These are phyloP conservation scores for Chloropsis hardwickii DNA, from an alignment of 2,113 vertebrate species.

Conservation along the genomic window DNA sequence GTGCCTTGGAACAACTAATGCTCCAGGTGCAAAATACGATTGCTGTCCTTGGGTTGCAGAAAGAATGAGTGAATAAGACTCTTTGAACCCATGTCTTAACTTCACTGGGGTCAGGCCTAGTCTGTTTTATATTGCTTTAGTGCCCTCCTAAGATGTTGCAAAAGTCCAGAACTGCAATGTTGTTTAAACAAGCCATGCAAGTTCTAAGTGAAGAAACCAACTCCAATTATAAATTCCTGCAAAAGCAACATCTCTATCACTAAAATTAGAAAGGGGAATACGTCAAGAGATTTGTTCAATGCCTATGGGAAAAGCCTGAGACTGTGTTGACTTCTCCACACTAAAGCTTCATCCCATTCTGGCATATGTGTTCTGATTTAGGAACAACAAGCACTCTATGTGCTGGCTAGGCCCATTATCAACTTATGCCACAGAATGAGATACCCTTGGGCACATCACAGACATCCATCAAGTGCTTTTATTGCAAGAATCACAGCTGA, in stretches of 20 bases:
- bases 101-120: not conserved
- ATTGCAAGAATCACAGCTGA: not conserved
- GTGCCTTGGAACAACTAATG: not conserved
- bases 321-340: not conserved
- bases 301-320: not conserved
- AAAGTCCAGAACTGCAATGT: not conserved
- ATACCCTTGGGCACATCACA: not conserved
- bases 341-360: not conserved
- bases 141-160: not conserved
- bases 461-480: not conserved
- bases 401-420: not conserved
- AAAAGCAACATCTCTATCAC: not conserved
- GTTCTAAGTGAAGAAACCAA: constrained; percentile 1
- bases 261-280: constrained; percentile 20
- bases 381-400: not conserved
- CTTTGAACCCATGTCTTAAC: not conserved
- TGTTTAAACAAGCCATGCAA: not conserved
- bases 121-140: not conserved
- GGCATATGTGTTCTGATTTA: not conserved
- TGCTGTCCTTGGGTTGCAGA: not conserved
- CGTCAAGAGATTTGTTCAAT: not conserved
- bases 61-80: not conserved
- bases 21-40: not conserved
- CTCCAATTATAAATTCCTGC: not conserved
- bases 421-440: not conserved